These are phyloP conservation scores for Thymelicus acteon DNA, from an alignment of 2,888 invertebrate species.

Conservation along the genomic window DNA sequence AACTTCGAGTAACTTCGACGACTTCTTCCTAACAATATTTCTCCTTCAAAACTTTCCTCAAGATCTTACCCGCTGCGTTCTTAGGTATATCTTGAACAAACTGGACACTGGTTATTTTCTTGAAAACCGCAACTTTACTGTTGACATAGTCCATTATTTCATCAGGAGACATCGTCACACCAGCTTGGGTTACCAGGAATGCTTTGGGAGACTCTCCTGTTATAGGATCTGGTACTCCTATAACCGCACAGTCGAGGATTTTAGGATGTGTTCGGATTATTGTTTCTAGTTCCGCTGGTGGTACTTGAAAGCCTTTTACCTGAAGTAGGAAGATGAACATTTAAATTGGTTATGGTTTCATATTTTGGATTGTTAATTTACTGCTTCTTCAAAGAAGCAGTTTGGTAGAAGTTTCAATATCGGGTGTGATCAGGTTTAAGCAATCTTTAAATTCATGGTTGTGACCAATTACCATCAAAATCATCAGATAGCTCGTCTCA, in stretches of 20 bases:
- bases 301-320: slow-evolving; percentile 91
- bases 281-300: slow-evolving; percentile 95
- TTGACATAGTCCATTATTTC: slow-evolving; percentile 88
- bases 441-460: no score
- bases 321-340: slow-evolving; percentile 43
- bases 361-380: not conserved
- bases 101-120: slow-evolving; percentile 88
- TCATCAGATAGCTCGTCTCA: no score
- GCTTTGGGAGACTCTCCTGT: slow-evolving; percentile 93
- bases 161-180: slow-evolving; percentile 70
- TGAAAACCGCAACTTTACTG: slow-evolving; percentile 89
- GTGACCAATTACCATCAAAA: no score
- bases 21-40: slow-evolving; percentile 55
- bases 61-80: slow-evolving; percentile 90
- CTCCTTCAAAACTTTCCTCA: slow-evolving; percentile 86
- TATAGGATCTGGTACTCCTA: slow-evolving; percentile 89
- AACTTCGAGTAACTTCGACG: no score
- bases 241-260: slow-evolving; percentile 92
- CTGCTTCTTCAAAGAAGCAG: no score
- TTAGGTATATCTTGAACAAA: slow-evolving; percentile 90
- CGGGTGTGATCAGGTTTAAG: no score
- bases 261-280: slow-evolving; percentile 89
- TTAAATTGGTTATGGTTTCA: not conserved
- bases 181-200: slow-evolving; percentile 85
- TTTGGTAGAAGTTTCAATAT: no score